These are phyloP conservation scores for Macrosteles quadrilineatus DNA, from an alignment of 1,140 invertebrate species.

Conservation along the genomic window DNA sequence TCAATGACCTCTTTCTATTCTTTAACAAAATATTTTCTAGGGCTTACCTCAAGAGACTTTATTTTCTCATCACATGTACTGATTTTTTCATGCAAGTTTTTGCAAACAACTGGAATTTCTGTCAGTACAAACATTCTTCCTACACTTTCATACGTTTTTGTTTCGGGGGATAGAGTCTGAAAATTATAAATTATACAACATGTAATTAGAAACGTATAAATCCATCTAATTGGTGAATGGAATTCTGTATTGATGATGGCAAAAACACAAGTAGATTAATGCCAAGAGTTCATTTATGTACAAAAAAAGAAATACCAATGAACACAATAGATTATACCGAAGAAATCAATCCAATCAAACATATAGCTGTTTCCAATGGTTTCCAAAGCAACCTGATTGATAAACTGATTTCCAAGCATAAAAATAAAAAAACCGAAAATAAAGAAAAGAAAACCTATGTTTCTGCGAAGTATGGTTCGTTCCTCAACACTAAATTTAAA, in stretches of 20 bases:
- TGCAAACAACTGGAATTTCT: constrained; percentile 63
- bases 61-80: constrained; percentile 68
- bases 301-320: not conserved
- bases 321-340: not conserved
- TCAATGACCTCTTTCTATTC: too few species aligned
- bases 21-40: too few species aligned
- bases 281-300: constrained; percentile 2
- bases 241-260: not conserved
- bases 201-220: constrained; percentile 15
- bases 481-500: too few species aligned
- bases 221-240: constrained; percentile 24
- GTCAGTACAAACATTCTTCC: constrained; percentile 83
- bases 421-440: too few species aligned
- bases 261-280: not conserved
- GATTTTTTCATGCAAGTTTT: constrained; percentile 63
- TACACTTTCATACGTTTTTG: constrained; percentile 75
- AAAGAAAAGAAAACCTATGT: too few species aligned
- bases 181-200: constrained; percentile 39
- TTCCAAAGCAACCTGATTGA: too few species aligned
- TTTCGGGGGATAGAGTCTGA: constrained; percentile 58
- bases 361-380: too few species aligned
- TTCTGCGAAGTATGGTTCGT: too few species aligned
- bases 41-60: constrained; percentile 63
- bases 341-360: too few species aligned
- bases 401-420: too few species aligned